Conservation (phyloP, 2,797 vertebrate genomes). For the Chelmon rostratus region DNA sequence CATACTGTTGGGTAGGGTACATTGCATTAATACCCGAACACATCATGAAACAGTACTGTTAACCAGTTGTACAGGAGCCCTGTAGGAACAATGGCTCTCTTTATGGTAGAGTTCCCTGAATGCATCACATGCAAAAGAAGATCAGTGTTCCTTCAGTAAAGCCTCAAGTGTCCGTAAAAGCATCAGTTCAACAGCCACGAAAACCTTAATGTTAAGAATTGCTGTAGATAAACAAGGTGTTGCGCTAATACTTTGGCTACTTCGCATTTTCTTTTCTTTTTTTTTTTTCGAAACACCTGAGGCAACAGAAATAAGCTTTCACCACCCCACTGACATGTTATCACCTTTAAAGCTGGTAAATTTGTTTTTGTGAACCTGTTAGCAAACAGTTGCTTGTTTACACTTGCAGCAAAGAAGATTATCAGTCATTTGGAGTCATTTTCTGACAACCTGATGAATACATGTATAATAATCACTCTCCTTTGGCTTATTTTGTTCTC, state of each 20-base stretch:
- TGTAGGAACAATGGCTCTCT: not conserved
- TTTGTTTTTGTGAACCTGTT: too few species aligned
- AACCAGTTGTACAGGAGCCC: not conserved
- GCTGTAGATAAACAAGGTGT: not conserved
- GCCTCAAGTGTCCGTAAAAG: not conserved
- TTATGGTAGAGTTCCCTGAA: not conserved
- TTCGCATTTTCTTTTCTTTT: too few species aligned
- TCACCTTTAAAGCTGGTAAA: too few species aligned
- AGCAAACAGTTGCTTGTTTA: not conserved
- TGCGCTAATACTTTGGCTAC: too few species aligned
- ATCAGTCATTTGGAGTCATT: not conserved
- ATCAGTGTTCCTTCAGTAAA: not conserved
- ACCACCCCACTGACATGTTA: too few species aligned
- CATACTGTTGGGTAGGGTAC: not conserved
- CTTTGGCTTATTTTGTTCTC: not conserved
- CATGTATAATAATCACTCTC: not conserved
- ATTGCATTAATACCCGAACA: too few species aligned
- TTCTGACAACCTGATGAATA: too few species aligned
- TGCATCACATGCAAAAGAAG: not conserved
- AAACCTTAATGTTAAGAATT: not conserved
- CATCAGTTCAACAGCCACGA: not conserved
- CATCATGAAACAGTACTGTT: not conserved
- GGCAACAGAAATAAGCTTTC: too few species aligned
- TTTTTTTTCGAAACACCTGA: too few species aligned
- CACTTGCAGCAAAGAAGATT: too few species aligned